These are phyloP conservation scores for Drosophila paramelanica DNA, from an alignment of 2,888 invertebrate genomes.

Conservation along the genomic window DNA sequence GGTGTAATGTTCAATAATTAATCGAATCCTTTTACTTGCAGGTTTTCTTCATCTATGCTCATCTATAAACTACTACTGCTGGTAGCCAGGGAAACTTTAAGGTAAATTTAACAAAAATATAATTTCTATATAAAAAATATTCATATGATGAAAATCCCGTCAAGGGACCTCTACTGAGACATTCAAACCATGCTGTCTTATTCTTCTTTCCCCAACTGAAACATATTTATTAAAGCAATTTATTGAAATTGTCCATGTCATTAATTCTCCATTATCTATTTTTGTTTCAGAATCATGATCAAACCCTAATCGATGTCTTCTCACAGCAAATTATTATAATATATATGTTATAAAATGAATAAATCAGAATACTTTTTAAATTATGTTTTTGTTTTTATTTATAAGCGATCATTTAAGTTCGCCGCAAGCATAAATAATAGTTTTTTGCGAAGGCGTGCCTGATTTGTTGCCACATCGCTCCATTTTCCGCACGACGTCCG, in stretches of 20 bases:
- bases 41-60: background rate
- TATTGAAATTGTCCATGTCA: background rate
- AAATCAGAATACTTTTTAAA: constrained; percentile 3
- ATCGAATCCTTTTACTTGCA: constrained; percentile 6
- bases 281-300: constrained; percentile 28
- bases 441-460: constrained; percentile 92
- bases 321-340: background rate
- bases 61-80: background rate
- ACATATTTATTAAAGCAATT: background rate
- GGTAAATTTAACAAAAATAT: constrained; percentile 18
- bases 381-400: constrained; percentile 12
- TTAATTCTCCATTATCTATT: constrained; percentile 3
- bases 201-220: constrained; percentile 63
- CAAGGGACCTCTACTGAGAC: constrained; percentile 38
- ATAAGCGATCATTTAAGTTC: constrained; percentile 88
- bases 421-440: constrained; percentile 93
- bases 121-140: too few species aligned
- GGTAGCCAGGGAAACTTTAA: background rate
- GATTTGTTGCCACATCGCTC: constrained; percentile 94
- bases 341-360: constrained; percentile 4
- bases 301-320: background rate
- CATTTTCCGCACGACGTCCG: constrained; percentile 96
- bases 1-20: background rate
- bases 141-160: constrained; percentile 45
- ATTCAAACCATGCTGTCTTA: constrained; percentile 46